Base-by-base conservation (phyloP, 2,797 vertebrate species). In the Enteromius thamalakanensis region DNA sequence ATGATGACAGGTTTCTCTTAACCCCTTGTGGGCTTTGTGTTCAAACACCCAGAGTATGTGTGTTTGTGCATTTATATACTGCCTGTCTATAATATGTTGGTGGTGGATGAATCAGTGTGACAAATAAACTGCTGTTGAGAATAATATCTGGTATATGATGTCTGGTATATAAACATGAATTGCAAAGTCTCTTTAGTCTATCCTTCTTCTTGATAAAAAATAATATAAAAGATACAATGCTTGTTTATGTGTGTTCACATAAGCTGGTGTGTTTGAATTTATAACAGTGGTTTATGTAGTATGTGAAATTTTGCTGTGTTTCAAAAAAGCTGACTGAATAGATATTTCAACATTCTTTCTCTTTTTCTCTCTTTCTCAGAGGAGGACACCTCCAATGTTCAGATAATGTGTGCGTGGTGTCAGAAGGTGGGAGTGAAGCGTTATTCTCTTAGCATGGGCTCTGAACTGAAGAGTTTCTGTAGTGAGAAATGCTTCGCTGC, bases 351-450 rank as follows among this genome's bases (percentile, higher is more conserved):
- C 23, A 17, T 58, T 47, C 17, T 47, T 19, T 47, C 26, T 78
- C 68, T 58, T 3, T 77, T 15, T 60, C 51, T 70, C 15, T 76
- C 45, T 78, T 21, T 87, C 17, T 82, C 23, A 99, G 98, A 99
- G 90, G 98, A 99, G 91, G 98, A 99, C 91, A 93, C 95, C 91
- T 96, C 96, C 94, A 98, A 96, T 90, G 95, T 98, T 93, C 98
- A 99, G 96, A 99, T 99, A 94, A 96, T 99, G 96, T 99, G 98
- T 90, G 98, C 98, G 91, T 99, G 98, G 98, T 99, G 98, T 96
- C 98, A 99, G 97, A 99, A 99, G 94, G 96, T 99, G 87, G 98
- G 98, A 72, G 96, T 98, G 90, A 99, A 99, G 88, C 97, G 98
- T 86, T 99, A 99, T 92, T 98, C 98, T 91, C 96, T 99, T 92